These are phyloP conservation scores for Catostylus mosaicus DNA, from an alignment of 30 jellyfish, hydroid and myxozoan genomes.

Conservation along the genomic window DNA sequence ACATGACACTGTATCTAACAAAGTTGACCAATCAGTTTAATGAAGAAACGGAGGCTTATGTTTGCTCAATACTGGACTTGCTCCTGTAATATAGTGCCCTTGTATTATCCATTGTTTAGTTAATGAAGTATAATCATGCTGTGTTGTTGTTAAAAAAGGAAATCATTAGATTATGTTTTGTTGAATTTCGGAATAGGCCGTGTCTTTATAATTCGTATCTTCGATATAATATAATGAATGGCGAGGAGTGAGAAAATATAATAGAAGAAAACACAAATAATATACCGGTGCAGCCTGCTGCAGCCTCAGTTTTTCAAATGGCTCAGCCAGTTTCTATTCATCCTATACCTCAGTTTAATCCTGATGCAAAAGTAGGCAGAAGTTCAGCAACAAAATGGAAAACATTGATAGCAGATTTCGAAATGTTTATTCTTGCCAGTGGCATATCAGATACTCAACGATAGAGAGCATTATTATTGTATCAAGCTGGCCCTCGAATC, in stretches of 20 bases:
- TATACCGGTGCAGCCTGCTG: background rate
- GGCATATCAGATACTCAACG: constrained; percentile 17
- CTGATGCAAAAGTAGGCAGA: background rate
- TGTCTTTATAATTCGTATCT: no score
- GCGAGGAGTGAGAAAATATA: background rate
- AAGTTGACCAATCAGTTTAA: background rate
- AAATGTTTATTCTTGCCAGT: constrained; percentile 18
- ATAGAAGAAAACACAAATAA: background rate
- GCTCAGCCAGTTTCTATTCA: background rate
- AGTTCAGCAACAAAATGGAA: constrained; percentile 23
- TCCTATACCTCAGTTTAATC: background rate
- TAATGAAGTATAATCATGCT: no score
- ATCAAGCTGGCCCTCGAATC: constrained; percentile 37
- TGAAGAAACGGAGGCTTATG: background rate
- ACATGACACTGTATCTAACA: background rate
- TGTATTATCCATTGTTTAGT: no score
- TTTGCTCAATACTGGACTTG: background rate
- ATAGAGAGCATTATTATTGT: constrained; percentile 1
- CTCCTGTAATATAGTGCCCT: no score
- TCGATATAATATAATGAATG: no score
- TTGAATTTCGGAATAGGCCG: no score
- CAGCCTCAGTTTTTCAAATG: background rate
- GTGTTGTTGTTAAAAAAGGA: no score
- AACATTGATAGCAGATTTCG: constrained; percentile 28
- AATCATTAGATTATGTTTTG: no score